Evolutionary conservation across 2,797 vertebrate species (phyloP), one percentile per base, ranked within the genome.

Genomic region (Amniataba percoides): DNA sequence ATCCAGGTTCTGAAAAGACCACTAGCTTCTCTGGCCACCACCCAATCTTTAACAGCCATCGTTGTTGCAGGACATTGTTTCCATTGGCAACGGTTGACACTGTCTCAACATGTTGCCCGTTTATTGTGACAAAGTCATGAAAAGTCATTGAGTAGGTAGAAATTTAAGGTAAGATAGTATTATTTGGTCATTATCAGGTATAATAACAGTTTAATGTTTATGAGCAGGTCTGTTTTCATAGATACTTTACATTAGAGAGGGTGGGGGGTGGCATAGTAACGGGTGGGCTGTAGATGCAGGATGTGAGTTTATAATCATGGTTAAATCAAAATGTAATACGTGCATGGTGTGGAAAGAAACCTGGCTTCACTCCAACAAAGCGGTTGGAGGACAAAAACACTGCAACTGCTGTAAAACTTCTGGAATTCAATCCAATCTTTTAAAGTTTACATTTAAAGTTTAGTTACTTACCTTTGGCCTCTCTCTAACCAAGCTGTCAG

Each of bases 401-500:
- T 68, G 65, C n/a, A 74, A 62, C 34, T 65, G 81, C 76, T 80
- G 75, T 74, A 74, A 78, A 83, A 66, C 36, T 13, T 51, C 58
- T 61, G 12, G 56, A 71, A 53, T 66, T 84, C 46, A 82, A 71
- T 78, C 71, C 52, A 79, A 76, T 88, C 75, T 42, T 61, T 45
- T 14, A 52, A 72, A 80, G 45, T 68, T 71, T 68, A 60, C 60
- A 42, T 81, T 81, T 40, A 65, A 82, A 87, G 85, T 81, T 85
- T 84, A 89, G 90, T 84, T 39, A 88, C 91, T 93, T 84, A 94
- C 88, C 90, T 90, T 93, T 94, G 92, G 94, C 94, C 94, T 95
- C 88, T 95, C 94, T 95, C 92, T 96, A 95, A 96, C 84, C 95
- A 95, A 96, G 95, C 95, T 95, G 90, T 95, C 95, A 95, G 95